Conservation (phyloP, 2,888 invertebrate species). For the Coelinius sp. region DNA sequence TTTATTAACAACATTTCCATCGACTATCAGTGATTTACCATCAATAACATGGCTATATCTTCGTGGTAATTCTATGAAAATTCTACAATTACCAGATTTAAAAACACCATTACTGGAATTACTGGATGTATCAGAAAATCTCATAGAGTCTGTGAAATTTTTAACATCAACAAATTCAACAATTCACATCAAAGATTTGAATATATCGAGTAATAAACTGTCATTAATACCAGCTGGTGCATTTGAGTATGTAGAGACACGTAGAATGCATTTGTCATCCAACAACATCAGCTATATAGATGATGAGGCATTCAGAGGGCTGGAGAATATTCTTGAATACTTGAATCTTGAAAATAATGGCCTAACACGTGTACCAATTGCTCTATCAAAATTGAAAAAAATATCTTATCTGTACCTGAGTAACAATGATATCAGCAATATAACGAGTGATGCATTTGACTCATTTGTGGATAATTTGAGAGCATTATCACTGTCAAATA, state of each 20-base stretch:
- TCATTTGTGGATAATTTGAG: slow-evolving; percentile 77
- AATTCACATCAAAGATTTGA: slow-evolving; percentile 83
- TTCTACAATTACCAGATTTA: slow-evolving; percentile 85
- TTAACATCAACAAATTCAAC: slow-evolving; percentile 75
- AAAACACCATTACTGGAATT: slow-evolving; percentile 58
- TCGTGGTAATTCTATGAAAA: slow-evolving; percentile 75
- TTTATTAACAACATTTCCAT: slow-evolving; percentile 79
- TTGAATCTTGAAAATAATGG: slow-evolving; percentile 87
- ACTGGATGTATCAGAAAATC: slow-evolving; percentile 80
- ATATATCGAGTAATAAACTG: slow-evolving; percentile 86
- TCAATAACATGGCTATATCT: slow-evolving; percentile 81
- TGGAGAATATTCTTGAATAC: slow-evolving; percentile 83
- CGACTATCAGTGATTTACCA: slow-evolving; percentile 72
- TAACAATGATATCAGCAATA: slow-evolving; percentile 80
- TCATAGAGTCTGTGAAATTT: slow-evolving; percentile 77
- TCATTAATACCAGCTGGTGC: slow-evolving; percentile 77
- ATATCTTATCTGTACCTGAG: slow-evolving; percentile 87
- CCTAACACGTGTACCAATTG: slow-evolving; percentile 79
- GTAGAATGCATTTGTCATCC: slow-evolving; percentile 84
- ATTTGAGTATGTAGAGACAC: slow-evolving; percentile 80
- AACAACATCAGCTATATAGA: slow-evolving; percentile 82
- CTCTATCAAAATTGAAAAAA: slow-evolving; percentile 78
- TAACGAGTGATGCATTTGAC: slow-evolving; percentile 77
- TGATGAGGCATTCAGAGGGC: slow-evolving; percentile 80
- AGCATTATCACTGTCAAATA: slow-evolving; percentile 86